Evolutionary conservation across 1,140 invertebrate genomes (phyloP).

Genomic region (Battus philenor): DNA sequence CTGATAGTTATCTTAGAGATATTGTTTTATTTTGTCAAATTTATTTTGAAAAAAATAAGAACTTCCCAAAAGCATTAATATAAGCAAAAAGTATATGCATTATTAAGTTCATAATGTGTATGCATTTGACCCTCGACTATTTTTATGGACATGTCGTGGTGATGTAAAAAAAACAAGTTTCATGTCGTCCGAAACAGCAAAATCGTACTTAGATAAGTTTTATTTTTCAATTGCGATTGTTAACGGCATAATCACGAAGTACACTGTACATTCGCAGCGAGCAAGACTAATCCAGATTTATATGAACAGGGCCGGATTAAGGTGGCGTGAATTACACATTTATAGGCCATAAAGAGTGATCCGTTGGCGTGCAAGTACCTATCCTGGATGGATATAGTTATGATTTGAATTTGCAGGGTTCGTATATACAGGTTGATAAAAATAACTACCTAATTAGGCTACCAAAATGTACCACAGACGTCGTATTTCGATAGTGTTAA

Average conservation of each 20-base stretch:
- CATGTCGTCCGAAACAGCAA: constrained; percentile 24
- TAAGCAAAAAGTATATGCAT: too few relatives aligned
- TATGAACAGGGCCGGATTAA: constrained; percentile 65
- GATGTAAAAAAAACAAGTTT: background rate
- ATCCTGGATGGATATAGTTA: constrained; percentile 58
- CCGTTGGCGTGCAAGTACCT: constrained; percentile 62
- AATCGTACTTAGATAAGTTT: constrained; percentile 36
- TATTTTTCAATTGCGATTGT: constrained; percentile 74
- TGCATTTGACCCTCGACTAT: too few relatives aligned
- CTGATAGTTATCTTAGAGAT: too few relatives aligned
- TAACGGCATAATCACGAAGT: constrained; percentile 69
- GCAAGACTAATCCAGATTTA: constrained; percentile 71
- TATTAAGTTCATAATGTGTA: too few relatives aligned
- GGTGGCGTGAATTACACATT: constrained; percentile 73
- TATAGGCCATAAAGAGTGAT: constrained; percentile 75
- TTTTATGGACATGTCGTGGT: too few relatives aligned
- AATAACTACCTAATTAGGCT: background rate
- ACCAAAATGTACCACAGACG: too few relatives aligned
- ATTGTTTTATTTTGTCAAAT: too few relatives aligned
- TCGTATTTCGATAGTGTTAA: too few relatives aligned
- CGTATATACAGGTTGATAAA: constrained; percentile 25
- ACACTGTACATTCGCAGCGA: constrained; percentile 57
- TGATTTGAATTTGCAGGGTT: constrained; percentile 48
- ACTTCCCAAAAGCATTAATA: too few relatives aligned
- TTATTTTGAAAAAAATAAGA: too few relatives aligned